A percentile compares a stretch with the other conserved stretches of the same genome.
Conservation (phyloP, 2,113 vertebrate species). For the Mirza zaza region DNA sequence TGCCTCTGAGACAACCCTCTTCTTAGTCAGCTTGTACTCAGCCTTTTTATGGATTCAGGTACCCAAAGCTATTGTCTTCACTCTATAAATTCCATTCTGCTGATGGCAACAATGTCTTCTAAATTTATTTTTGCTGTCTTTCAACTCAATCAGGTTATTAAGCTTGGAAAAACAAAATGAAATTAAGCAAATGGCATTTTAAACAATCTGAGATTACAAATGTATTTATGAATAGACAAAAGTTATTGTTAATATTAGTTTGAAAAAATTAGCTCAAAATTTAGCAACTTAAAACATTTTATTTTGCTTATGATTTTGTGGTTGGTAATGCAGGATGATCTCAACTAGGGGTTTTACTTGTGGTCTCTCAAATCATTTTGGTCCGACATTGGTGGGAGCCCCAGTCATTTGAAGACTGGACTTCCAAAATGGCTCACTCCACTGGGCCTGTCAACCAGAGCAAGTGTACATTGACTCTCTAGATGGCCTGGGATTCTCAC, state of each 20-base stretch:
- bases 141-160: neutral
- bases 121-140: neutral
- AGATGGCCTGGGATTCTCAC: neutral
- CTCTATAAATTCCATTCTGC: neutral
- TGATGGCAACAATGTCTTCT: neutral
- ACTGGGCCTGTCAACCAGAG: neutral
- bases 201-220: neutral
- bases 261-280: neutral
- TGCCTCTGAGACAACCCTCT: neutral
- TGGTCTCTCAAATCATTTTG: neutral
- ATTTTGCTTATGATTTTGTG: neutral
- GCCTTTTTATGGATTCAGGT: neutral
- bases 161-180: conserved; percentile 44
- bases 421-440: neutral
- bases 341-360: neutral
- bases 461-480: neutral
- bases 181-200: neutral
- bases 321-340: neutral
- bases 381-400: neutral
- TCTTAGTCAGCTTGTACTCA: neutral
- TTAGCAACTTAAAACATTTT: neutral
- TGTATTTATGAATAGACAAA: neutral
- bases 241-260: neutral
- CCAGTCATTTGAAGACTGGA: neutral
- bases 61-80: neutral